Conservation (phyloP, 2,113 vertebrate species). For the Prionailurus bengalensis region DNA sequence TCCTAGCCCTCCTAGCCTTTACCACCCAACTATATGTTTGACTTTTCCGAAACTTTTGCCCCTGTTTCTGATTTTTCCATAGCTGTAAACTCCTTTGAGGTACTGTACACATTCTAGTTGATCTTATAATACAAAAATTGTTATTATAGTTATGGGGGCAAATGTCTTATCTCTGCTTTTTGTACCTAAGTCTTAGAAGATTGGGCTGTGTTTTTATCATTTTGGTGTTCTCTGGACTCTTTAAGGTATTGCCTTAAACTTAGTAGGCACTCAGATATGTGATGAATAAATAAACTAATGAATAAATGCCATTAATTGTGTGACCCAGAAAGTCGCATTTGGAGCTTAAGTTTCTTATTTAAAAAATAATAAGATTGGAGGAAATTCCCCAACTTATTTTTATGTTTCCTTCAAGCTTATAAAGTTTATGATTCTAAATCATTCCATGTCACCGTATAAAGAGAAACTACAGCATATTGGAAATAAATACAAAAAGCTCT, state of each 20-base stretch:
- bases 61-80: neutral
- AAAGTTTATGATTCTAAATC: neutral
- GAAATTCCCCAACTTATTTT: neutral
- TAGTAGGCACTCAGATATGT: neutral
- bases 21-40: neutral
- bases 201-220: neutral
- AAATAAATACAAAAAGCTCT: constrained; percentile 30
- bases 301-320: neutral
- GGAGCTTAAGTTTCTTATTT: constrained; percentile 42
- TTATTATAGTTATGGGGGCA: neutral
- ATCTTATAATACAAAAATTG: neutral
- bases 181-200: neutral
- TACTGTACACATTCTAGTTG: neutral
- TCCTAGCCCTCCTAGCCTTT: neutral
- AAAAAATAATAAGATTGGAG: neutral
- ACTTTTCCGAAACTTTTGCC: neutral
- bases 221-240: neutral
- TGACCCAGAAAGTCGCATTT: neutral
- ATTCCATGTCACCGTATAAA: neutral
- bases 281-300: constrained; percentile 4
- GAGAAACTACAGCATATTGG: neutral
- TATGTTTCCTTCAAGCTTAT: neutral
- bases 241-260: neutral
- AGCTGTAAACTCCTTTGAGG: neutral
- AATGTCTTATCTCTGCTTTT: neutral